Evolutionary conservation across 2,888 invertebrate genomes (phyloP).

Genomic region (Agriopis leucophaearia): DNA sequence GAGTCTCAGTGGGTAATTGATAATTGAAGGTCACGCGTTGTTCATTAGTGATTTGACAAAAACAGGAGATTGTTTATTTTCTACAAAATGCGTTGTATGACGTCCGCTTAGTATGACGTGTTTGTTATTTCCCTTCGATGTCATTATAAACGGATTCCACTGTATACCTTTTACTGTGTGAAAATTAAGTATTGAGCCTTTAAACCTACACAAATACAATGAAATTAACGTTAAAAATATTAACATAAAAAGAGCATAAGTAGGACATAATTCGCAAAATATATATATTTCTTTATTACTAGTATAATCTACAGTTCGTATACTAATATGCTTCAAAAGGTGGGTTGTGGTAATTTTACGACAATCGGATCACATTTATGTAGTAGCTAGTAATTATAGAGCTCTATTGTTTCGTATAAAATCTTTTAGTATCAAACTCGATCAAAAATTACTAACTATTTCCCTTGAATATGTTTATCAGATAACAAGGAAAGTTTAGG

Average conservation of each 20-base stretch:
- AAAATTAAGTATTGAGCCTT: too few species aligned
- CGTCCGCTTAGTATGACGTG: too few species aligned
- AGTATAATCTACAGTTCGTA: constrained; percentile 26
- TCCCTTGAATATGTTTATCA: constrained; percentile 4
- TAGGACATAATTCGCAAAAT: constrained; percentile 16
- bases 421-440: constrained; percentile 6
- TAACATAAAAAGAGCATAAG: constrained; percentile 5
- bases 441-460: constrained; percentile 10
- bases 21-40: too few species aligned
- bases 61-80: too few species aligned
- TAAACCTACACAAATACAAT: constrained; percentile 3
- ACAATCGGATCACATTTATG: background rate
- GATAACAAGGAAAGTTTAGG: background rate
- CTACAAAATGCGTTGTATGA: too few species aligned
- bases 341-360: constrained; percentile 10
- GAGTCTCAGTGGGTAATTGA: too few species aligned
- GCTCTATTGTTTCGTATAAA: constrained; percentile 11
- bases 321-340: constrained; percentile 31
- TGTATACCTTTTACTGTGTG: too few species aligned
- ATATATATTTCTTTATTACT: constrained; percentile 17
- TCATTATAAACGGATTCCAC: too few species aligned
- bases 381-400: background rate
- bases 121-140: too few species aligned
- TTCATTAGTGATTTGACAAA: too few species aligned
- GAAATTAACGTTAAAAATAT: constrained; percentile 9